Evolutionary conservation across 2,888 invertebrate genomes (phyloP).

Genomic region (Kuschelorhynchus macadamiae): DNA sequence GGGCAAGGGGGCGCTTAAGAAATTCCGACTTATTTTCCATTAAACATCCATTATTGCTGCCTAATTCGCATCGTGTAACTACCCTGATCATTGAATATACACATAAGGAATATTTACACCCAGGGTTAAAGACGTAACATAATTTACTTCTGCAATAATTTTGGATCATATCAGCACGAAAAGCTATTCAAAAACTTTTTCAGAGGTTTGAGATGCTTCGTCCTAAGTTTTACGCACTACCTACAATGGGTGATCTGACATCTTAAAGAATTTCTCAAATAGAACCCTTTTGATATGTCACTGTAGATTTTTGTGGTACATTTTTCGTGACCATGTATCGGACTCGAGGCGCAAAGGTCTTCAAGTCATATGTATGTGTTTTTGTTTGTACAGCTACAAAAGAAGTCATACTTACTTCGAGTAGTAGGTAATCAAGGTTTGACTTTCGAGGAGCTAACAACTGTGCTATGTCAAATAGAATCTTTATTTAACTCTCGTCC

Average conservation of each 20-base stretch:
- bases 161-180: slow-evolving; percentile 11
- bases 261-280: background rate
- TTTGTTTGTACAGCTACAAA: background rate
- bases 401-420: background rate
- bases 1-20: slow-evolving; percentile 5
- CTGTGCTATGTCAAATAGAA: background rate
- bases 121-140: slow-evolving; percentile 7
- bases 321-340: background rate
- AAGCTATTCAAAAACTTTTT: background rate
- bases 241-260: background rate
- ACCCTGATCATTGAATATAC: slow-evolving; percentile 9
- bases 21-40: background rate
- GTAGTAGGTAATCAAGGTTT: background rate
- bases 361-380: background rate
- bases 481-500: background rate
- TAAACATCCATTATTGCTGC: slow-evolving; percentile 14
- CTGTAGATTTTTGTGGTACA: background rate
- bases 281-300: background rate
- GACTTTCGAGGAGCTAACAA: background rate
- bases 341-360: background rate
- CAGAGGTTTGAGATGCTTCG: background rate
- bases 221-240: background rate
- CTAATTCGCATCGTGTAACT: slow-evolving; percentile 1
- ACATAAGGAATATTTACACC: slow-evolving; percentile 8
- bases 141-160: slow-evolving; percentile 12